Conservation (phyloP, 2,797 vertebrate species). For the Melanotaenia pygmaea region DNA sequence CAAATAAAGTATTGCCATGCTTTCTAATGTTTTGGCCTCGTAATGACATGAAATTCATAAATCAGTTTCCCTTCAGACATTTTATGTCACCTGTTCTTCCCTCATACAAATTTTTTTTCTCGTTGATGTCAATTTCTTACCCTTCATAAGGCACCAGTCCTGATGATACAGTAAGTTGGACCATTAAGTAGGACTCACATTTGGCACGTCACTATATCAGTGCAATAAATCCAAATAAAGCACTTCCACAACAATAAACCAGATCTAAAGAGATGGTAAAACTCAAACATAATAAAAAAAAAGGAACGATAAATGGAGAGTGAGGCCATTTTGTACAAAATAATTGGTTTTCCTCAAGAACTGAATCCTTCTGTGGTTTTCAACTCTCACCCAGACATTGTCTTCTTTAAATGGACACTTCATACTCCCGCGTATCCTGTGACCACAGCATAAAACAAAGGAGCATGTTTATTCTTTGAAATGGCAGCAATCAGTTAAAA, state of each 20-base stretch:
- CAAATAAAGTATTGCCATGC: slow-evolving; percentile 68
- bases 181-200: slow-evolving; percentile 61
- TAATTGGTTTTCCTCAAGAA: slow-evolving; percentile 62
- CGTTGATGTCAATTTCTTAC: slow-evolving; percentile 58
- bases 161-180: slow-evolving; percentile 69
- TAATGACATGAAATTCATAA: slow-evolving; percentile 38
- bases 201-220: slow-evolving; percentile 49
- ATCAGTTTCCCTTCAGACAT: slow-evolving; percentile 19
- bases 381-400: slow-evolving; percentile 42
- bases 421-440: slow-evolving; percentile 93
- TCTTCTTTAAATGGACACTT: slow-evolving; percentile 90
- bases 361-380: slow-evolving; percentile 52
- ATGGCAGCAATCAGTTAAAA: neutral
- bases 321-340: slow-evolving; percentile 70
- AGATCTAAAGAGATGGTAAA: slow-evolving; percentile 31
- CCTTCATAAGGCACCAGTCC: slow-evolving; percentile 83
- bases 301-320: slow-evolving; percentile 47
- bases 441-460: slow-evolving; percentile 22
- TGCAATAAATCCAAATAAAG: slow-evolving; percentile 53
- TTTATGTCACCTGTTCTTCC: slow-evolving; percentile 9
- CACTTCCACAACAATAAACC: slow-evolving; percentile 39
- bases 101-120: slow-evolving; percentile 3
- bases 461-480: neutral
- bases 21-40: slow-evolving; percentile 60
- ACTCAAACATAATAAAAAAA: slow-evolving; percentile 23